Evolutionary conservation across 2,888 invertebrate species (phyloP), one percentile per base, ranked within the genome.

Genomic region (Scaptomyza caliginosa): DNA sequence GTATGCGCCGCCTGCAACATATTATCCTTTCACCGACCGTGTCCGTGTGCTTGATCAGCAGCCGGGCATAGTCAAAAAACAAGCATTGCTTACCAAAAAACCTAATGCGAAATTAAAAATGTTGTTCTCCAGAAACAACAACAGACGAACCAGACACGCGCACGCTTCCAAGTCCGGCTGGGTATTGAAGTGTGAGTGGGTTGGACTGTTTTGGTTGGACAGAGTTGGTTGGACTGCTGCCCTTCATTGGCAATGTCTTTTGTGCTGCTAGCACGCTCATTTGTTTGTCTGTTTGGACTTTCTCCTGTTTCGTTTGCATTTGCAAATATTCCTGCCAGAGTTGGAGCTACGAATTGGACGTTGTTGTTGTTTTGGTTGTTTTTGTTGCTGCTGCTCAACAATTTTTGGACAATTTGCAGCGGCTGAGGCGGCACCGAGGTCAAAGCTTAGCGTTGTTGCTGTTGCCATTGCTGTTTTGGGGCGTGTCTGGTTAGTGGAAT

Each of bases 231-330:
- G 6, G 23, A 28, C n/a, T 30, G 52, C 46, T 62, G 50, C 38
- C 49, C 39, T 50, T 45, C 68, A 48, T 64, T 66, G 43, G 55
- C 63, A 58, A 52, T 79, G 67, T 73, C 73, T 79, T 77, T 62
- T 66, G 68, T 76, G 67, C 73, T 89, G 89, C 89, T 90, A 88
- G 85, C 88, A 81, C 89, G 87, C 89, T 88, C 89, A 89, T 88
- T 90, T 89, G 89, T 88, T 90, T 88, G 87, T 86, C 74, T 89
- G 80, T 89, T 90, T 89, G 88, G 88, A 90, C 90, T 89, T 89
- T 89, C 89, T 89, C 89, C 82, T 88, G 85, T 89, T 89, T 88
- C 89, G 90, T 90, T 89, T 89, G 88, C 88, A 89, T 89, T 86
- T 69, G 89, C 85, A 89, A 88, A 89, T 89, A 88, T 89, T 86